Evolutionary conservation across 2,888 invertebrate genomes (phyloP).

Genomic region (Diaperis boleti): DNA sequence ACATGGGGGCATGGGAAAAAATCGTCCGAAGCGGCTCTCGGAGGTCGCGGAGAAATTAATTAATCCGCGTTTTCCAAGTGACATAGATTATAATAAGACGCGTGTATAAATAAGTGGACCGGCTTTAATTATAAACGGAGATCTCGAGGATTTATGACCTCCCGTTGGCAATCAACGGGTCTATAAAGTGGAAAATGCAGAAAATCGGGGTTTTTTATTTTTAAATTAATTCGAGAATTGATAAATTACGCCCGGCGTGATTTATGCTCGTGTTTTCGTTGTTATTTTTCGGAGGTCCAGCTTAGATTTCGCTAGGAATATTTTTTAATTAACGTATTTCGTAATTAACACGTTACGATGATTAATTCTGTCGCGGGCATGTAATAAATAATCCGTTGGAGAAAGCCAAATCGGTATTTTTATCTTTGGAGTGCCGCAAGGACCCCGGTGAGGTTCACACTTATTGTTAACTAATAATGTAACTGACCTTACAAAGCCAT

Average conservation of each 20-base stretch:
- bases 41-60: conserved; percentile 18
- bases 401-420: not conserved
- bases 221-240: conserved; percentile 18
- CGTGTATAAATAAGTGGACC: conserved; percentile 28
- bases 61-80: conserved; percentile 24
- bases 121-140: conserved; percentile 30
- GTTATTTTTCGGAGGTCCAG: not conserved
- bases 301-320: not conserved
- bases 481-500: no score
- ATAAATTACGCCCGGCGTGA: conserved; percentile 17
- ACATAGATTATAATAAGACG: conserved; percentile 22
- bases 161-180: conserved; percentile 27
- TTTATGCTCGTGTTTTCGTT: conserved; percentile 2
- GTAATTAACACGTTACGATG: conserved; percentile 1
- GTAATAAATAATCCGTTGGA: not conserved
- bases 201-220: conserved; percentile 16
- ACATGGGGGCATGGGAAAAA: conserved; percentile 14
- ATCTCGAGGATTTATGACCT: conserved; percentile 16
- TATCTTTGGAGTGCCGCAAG: no score
- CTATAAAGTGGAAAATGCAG: conserved; percentile 18
- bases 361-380: not conserved
- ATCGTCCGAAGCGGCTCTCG: not conserved
- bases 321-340: not conserved
- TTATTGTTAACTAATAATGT: no score
- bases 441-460: no score